Base-by-base conservation (phyloP, 2,797 vertebrate genomes). In the Linurgus olivaceus region DNA sequence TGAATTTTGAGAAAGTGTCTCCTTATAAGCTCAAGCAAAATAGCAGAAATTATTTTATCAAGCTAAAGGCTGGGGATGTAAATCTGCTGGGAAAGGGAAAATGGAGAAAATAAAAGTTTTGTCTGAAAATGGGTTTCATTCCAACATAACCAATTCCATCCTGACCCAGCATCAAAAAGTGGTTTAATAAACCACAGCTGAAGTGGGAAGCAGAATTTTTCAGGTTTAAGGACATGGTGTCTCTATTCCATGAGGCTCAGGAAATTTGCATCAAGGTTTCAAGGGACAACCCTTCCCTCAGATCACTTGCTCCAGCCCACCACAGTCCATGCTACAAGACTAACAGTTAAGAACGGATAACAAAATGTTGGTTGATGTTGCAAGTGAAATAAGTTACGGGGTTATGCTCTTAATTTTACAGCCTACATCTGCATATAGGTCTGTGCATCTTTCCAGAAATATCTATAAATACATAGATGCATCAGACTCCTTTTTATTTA, bases 151-250 rank as follows among this genome's bases (percentile, higher is more conserved):
- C 68, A 63, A 72, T 70, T 94, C 81, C 86, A 94, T 85, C 77
- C 67, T 57, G 72, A 94, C 23, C 55, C 51, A 88, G 59, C 37
- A 79, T 61, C 80, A 95, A 83, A 86, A 90, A 76, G 52, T 47
- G 48, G 44, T 51, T 95, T 95, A 90, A 93, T 59, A 83, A 87
- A 73, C 75, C 63, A 81, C 92, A 94, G 84, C 42, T 93, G 83
- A 96, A 94, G 57, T 12, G 24, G 65, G 51, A 93, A 88, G n/a
- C 54, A 84, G 78, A 82, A 54, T 21, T 59, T 47, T 74, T 71
- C 70, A 87, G 75, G 44, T 94, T 92, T 81, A 78, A 87, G 54
- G 57, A 70, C 28, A 66, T 10, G 17, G 37, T 81, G 33, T 63
- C 25, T 73, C 47, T 0, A 0, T 26, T 52, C 20, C 3, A 0